Percentiles rank a stretch among this genome's conserved stretches.
These are phyloP conservation scores for Diorhabda carinulata DNA, from an alignment of 1,140 invertebrate species.

Conservation along the genomic window DNA sequence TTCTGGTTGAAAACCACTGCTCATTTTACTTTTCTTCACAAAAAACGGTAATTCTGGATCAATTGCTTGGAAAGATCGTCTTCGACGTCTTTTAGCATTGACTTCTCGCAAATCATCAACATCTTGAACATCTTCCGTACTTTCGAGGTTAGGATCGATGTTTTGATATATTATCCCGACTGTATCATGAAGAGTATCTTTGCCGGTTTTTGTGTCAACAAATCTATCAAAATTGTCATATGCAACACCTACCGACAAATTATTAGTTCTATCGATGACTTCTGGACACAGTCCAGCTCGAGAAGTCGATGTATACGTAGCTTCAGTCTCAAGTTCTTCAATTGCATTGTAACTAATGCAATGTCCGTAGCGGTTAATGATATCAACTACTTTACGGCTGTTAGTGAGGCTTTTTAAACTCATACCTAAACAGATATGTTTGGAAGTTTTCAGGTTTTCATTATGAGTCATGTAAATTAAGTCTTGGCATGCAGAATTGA, in stretches of 20 bases:
- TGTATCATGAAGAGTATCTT: no score
- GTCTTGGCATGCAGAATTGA: not conserved
- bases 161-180: slow-evolving; percentile 6
- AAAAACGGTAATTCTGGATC: slow-evolving; percentile 13
- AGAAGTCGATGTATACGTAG: not conserved
- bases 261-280: slow-evolving; percentile 26
- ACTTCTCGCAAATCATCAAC: slow-evolving; percentile 1
- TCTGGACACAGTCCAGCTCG: slow-evolving; percentile 18
- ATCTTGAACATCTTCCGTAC: slow-evolving; percentile 4
- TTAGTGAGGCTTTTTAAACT: slow-evolving; percentile 27
- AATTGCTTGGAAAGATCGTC: slow-evolving; percentile 25
- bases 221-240: slow-evolving; percentile 17
- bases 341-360: slow-evolving; percentile 10
- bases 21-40: slow-evolving; percentile 21
- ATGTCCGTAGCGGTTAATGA: slow-evolving; percentile 10
- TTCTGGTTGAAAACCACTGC: slow-evolving; percentile 21
- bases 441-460: slow-evolving; percentile 33
- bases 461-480: not conserved
- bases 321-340: slow-evolving; percentile 15
- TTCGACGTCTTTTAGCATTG: not conserved
- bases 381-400: slow-evolving; percentile 8
- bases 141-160: not conserved
- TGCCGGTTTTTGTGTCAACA: no score
- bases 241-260: slow-evolving; percentile 41
- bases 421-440: slow-evolving; percentile 39